These are phyloP conservation scores for Acanthaster planci DNA, from an alignment of 35 echinoderm and acorn worm species.

Conservation along the genomic window DNA sequence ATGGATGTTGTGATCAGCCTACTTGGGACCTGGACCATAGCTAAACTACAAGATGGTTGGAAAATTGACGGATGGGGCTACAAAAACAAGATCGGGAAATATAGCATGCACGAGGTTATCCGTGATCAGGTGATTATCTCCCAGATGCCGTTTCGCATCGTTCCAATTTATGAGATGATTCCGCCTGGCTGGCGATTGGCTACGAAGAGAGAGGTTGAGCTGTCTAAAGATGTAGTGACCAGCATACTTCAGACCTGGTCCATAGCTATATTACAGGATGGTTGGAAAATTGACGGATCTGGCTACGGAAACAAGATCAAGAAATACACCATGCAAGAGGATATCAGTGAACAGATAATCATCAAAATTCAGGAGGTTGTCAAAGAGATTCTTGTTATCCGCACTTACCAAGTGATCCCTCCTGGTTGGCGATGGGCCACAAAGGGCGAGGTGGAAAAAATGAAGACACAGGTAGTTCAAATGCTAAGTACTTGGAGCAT, in stretches of 20 bases:
- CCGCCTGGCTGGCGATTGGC: not conserved
- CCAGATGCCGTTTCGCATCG: too few relatives aligned
- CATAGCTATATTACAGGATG: conserved; percentile 5
- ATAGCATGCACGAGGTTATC: not conserved
- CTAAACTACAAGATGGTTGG: conserved; percentile 24
- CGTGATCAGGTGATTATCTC: not conserved
- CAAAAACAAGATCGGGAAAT: conserved; percentile 7
- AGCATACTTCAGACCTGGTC: not conserved
- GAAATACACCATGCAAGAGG: not conserved
- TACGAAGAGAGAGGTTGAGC: not conserved
- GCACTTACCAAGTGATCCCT: conserved; percentile 5
- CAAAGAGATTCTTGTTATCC: conserved; percentile 19
- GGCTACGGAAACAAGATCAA: conserved; percentile 25
- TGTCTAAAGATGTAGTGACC: conserved; percentile 13
- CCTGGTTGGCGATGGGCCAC: conserved; percentile 17
- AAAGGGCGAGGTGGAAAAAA: not conserved
- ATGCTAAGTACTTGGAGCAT: conserved; percentile 8
- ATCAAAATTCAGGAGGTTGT: not conserved
- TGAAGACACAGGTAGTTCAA: not conserved
- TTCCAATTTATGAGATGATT: not conserved
- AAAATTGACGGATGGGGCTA: conserved; percentile 25
- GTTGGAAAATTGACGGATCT: conserved; percentile 25
- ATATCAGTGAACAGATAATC: not conserved
- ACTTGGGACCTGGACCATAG: conserved; percentile 15
- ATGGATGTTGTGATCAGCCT: not conserved